phyloP scores from a whole-genome alignment of 2,113 vertebrate genomes.

The Rissa tridactyla region DNA sequence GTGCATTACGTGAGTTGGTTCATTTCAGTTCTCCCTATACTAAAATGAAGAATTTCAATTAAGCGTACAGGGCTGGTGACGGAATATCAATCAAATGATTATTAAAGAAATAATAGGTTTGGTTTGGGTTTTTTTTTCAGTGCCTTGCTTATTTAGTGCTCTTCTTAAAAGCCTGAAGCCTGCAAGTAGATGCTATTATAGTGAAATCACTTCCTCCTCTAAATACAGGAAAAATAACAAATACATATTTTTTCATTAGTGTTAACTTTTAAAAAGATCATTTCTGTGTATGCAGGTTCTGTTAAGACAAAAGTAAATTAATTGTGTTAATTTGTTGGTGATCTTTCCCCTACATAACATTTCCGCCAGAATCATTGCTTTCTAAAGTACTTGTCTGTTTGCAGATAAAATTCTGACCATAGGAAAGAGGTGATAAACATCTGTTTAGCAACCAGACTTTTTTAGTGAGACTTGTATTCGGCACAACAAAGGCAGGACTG shows the following conservation, averaged over 20 bases:
- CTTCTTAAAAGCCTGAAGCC: not conserved
- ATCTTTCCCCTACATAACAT: not conserved
- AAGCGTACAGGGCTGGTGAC: fast-evolving
- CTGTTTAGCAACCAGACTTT: not conserved
- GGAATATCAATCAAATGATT: not conserved
- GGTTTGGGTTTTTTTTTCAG: not conserved
- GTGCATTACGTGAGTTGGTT: slow-evolving; percentile 84
- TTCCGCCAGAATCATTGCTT: not conserved
- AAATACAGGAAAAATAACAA: not conserved
- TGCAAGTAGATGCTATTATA: not conserved
- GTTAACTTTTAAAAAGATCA: not conserved
- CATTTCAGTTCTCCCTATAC: not conserved
- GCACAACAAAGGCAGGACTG: not conserved
- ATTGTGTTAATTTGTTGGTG: not conserved
- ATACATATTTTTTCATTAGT: not conserved
- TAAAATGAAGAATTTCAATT: not conserved
- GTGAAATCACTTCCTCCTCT: not conserved
- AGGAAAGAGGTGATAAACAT: not conserved
- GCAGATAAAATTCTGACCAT: not conserved
- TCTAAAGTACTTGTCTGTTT: not conserved
- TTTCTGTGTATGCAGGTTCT: not conserved
- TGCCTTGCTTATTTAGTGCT: not conserved
- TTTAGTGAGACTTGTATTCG: not conserved
- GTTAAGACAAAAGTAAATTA: not conserved
- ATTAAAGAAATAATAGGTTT: not conserved